These are phyloP conservation scores for Parnassius orleans DNA, from an alignment of 2,888 invertebrate species.

Conservation along the genomic window DNA sequence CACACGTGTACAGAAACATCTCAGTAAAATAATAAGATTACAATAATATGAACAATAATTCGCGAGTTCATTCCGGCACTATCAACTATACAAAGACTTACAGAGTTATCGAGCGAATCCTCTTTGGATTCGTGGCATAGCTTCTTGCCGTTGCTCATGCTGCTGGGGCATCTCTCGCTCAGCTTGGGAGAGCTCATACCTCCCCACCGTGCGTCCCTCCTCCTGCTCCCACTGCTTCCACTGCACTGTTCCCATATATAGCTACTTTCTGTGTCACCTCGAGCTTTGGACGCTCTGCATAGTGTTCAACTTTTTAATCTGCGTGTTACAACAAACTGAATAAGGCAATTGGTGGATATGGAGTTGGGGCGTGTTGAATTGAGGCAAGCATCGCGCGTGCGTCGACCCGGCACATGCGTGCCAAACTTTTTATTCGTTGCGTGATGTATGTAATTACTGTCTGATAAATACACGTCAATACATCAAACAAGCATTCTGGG, in stretches of 20 bases:
- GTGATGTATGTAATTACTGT: not conserved
- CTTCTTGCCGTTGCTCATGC: constrained; percentile 65
- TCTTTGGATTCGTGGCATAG: constrained; percentile 63
- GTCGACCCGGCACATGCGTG: constrained; percentile 12
- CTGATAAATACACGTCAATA: not conserved
- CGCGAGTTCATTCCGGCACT: not conserved
- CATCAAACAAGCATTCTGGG: no score
- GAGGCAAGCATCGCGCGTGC: constrained; percentile 5
- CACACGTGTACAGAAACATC: not conserved
- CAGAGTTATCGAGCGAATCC: constrained; percentile 71
- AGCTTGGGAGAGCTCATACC: constrained; percentile 73
- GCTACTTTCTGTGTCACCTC: not conserved
- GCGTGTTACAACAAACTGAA: constrained; percentile 7
- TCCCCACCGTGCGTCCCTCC: constrained; percentile 26
- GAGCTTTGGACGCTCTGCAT: no score
- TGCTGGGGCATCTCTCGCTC: constrained; percentile 65
- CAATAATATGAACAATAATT: not conserved
- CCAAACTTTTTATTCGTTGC: not conserved
- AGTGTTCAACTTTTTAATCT: constrained; percentile 5
- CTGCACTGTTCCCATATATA: constrained; percentile 6
- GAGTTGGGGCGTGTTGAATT: not conserved
- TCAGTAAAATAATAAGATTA: not conserved
- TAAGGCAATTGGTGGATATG: constrained; percentile 10
- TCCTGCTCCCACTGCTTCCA: constrained; percentile 1
- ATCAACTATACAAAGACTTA: constrained; percentile 43